A percentile compares a stretch with the other conserved stretches of the same genome.
These are phyloP conservation scores for Acanthiza pusilla DNA, from an alignment of 2,797 vertebrate species.

Conservation along the genomic window DNA sequence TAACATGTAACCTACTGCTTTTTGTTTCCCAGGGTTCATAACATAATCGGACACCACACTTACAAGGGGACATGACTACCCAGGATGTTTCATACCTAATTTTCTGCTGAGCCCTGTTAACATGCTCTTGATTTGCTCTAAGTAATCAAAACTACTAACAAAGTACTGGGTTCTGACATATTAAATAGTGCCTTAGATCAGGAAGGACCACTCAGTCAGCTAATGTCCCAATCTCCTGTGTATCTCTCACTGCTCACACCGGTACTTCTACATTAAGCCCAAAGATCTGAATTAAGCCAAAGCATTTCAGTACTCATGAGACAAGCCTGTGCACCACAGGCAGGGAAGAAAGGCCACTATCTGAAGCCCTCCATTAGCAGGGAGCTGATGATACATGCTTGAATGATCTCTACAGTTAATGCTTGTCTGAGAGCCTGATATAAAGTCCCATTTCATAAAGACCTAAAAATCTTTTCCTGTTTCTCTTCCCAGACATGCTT, in stretches of 20 bases:
- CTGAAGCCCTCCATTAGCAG: background rate
- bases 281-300: background rate
- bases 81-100: background rate
- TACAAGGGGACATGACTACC: background rate
- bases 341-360: background rate
- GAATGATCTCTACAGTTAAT: background rate
- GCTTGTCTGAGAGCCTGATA: background rate
- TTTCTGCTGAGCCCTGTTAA: background rate
- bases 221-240: accelerated
- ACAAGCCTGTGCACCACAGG: background rate
- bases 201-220: background rate
- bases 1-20: background rate
- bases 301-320: background rate
- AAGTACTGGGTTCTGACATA: background rate
- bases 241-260: background rate
- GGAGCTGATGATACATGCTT: background rate
- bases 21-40: background rate
- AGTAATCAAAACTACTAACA: background rate
- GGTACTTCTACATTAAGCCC: background rate
- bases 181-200: background rate
- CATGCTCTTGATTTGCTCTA: background rate
- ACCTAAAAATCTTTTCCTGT: background rate
- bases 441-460: background rate
- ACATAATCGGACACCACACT: background rate
- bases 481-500: background rate